phyloP scores from a whole-genome alignment of 2,888 invertebrate genomes.

The Acholoe squamosa region DNA sequence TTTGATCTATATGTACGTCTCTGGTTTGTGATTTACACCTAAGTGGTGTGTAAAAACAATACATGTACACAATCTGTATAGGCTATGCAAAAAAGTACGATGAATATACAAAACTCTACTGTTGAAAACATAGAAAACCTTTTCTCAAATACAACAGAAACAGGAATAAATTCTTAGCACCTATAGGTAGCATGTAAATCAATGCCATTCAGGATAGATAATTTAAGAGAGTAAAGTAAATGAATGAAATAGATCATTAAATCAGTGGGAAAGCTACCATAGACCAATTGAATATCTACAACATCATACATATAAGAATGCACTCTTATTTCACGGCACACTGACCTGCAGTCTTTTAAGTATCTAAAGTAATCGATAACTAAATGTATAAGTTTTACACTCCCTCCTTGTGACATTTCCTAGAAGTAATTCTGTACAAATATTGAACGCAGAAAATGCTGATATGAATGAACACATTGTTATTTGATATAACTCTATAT shows the following conservation, averaged over 20 bases:
- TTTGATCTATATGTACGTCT: too few relatives aligned
- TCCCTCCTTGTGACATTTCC: too few relatives aligned
- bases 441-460: slow-evolving; percentile 41
- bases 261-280: background rate
- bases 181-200: slow-evolving; percentile 18
- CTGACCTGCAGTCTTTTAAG: slow-evolving; percentile 46
- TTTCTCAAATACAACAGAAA: background rate
- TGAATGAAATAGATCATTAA: background rate
- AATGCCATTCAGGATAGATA: background rate
- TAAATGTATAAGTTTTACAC: background rate
- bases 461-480: slow-evolving; percentile 6
- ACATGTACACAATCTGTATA: too few relatives aligned
- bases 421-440: background rate
- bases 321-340: background rate
- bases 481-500: too few relatives aligned
- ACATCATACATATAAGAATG: background rate
- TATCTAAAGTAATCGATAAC: background rate
- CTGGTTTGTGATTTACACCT: too few relatives aligned
- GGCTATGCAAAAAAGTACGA: background rate
- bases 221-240: too few relatives aligned
- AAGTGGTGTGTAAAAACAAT: too few relatives aligned
- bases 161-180: background rate
- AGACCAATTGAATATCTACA: background rate
- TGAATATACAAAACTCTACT: background rate
- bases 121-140: slow-evolving; percentile 10